These are phyloP conservation scores for Gila robusta DNA, from an alignment of 2,797 vertebrate species.

Conservation along the genomic window DNA sequence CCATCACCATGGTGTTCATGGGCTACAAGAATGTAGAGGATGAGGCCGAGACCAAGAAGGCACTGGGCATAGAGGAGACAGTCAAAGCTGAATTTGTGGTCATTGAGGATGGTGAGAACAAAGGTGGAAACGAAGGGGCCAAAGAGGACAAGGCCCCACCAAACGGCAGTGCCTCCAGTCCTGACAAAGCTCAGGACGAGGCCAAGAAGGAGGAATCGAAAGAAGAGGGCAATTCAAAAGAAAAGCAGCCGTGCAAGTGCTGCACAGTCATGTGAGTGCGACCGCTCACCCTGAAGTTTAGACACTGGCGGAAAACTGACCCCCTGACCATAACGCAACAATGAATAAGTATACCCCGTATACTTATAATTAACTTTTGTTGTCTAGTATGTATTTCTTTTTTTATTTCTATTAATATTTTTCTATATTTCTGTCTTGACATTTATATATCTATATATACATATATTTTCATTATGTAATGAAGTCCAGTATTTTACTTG, in stretches of 20 bases:
- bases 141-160: constrained; percentile 81
- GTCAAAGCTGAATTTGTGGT: constrained; percentile 95
- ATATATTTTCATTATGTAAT: constrained; percentile 84
- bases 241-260: constrained; percentile 95
- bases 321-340: constrained; percentile 43
- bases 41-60: constrained; percentile 85
- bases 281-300: constrained; percentile 31
- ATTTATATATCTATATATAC: constrained; percentile 84
- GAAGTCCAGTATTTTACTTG: constrained; percentile 77
- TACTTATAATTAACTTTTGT: constrained; percentile 53
- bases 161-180: constrained; percentile 88
- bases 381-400: constrained; percentile 80
- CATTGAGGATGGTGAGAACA: constrained; percentile 87
- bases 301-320: constrained; percentile 50
- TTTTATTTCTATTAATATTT: constrained; percentile 86
- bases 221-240: constrained; percentile 84
- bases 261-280: constrained; percentile 92
- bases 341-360: constrained; percentile 53
- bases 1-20: constrained; percentile 97
- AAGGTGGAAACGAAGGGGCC: constrained; percentile 70
- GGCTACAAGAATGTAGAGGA: constrained; percentile 96
- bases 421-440: constrained; percentile 86
- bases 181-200: constrained; percentile 76
- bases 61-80: constrained; percentile 87
- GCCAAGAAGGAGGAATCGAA: constrained; percentile 76